These are phyloP conservation scores for Microctonus brassicae DNA, from an alignment of 2,888 invertebrate genomes.

Conservation along the genomic window DNA sequence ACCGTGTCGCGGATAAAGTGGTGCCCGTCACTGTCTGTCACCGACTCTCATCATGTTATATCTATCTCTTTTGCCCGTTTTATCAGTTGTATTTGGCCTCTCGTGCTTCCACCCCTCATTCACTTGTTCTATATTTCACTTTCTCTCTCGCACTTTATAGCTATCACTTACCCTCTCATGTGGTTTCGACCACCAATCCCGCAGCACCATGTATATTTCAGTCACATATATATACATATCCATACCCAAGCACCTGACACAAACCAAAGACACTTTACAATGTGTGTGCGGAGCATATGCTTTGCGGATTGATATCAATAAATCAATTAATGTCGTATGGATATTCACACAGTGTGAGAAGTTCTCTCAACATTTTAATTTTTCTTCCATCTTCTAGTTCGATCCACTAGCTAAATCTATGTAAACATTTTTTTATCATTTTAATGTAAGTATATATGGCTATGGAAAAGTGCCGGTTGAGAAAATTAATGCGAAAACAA, in stretches of 20 bases:
- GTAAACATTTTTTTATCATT: neutral
- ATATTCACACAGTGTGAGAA: neutral
- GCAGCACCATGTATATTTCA: neutral
- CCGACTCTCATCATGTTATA: constrained; percentile 42
- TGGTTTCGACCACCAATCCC: constrained; percentile 13
- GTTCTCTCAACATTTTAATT: neutral
- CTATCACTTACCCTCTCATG: constrained; percentile 8
- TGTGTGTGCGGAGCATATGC: constrained; percentile 12
- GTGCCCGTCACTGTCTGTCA: constrained; percentile 67
- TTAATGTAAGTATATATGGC: neutral
- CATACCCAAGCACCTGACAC: neutral
- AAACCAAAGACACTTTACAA: constrained; percentile 12
- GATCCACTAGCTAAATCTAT: neutral
- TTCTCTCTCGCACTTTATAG: constrained; percentile 32
- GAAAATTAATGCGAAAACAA: constrained; percentile 47
- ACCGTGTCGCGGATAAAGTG: constrained; percentile 68
- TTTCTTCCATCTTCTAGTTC: neutral
- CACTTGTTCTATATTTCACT: constrained; percentile 18
- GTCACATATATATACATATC: neutral
- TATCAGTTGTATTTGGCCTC: constrained; percentile 36
- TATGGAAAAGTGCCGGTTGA: neutral
- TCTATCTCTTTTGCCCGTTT: constrained; percentile 52
- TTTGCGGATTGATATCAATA: constrained; percentile 38
- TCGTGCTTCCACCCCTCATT: constrained; percentile 42
- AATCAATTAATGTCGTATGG: constrained; percentile 41